Percentiles rank a stretch among this genome's conserved stretches.
These are phyloP conservation scores for Cyprinodon brontotheroides DNA, from an alignment of 2,113 vertebrate genomes.

Conservation along the genomic window DNA sequence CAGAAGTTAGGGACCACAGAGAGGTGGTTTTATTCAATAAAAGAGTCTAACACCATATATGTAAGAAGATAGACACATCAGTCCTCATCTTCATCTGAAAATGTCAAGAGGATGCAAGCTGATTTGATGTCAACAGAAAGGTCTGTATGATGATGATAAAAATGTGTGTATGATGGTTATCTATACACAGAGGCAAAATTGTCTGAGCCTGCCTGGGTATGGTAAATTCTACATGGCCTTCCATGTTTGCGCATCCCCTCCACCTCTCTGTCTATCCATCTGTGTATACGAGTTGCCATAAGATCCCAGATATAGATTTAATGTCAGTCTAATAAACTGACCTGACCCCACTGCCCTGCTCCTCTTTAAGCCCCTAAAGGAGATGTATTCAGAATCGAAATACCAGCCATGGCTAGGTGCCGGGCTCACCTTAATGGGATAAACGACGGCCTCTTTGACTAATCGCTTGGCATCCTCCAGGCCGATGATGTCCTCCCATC, in stretches of 20 bases:
- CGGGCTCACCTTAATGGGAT: constrained; percentile 88
- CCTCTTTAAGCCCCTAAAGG: constrained; percentile 74
- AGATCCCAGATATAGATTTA: constrained; percentile 81
- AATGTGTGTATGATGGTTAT: constrained; percentile 25
- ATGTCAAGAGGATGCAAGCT: constrained; percentile 71
- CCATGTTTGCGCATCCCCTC: neutral
- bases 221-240: constrained; percentile 19
- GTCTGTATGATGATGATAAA: constrained; percentile 41
- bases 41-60: constrained; percentile 22
- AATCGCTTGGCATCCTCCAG: constrained; percentile 94
- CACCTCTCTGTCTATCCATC: constrained; percentile 35
- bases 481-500: constrained; percentile 95
- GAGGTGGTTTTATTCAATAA: constrained; percentile 61
- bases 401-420: constrained; percentile 67
- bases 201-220: neutral
- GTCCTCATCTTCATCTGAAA: constrained; percentile 66
- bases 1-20: constrained; percentile 57
- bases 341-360: constrained; percentile 48
- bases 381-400: constrained; percentile 83
- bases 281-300: constrained; percentile 51
- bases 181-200: constrained; percentile 10
- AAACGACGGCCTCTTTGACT: constrained; percentile 97
- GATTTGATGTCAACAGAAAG: constrained; percentile 68
- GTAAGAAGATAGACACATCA: constrained; percentile 46
- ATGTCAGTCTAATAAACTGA: constrained; percentile 77